phyloP scores from a whole-genome alignment of 2,113 vertebrate genomes.

The Amblyornis subalaris region DNA sequence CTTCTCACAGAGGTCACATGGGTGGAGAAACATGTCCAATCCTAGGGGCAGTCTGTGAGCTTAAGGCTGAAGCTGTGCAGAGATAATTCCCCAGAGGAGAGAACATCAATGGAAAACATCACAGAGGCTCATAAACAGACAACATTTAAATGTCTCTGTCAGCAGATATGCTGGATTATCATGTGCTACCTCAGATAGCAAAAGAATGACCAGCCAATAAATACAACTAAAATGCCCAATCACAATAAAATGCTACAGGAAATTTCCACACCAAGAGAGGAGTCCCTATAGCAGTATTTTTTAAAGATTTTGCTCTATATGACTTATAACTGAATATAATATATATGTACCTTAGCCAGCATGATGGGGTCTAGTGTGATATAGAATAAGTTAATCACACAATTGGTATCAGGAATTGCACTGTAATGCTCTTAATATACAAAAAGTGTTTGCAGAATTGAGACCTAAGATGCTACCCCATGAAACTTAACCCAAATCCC shows the following conservation, averaged over 20 bases:
- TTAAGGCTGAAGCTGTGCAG: not conserved
- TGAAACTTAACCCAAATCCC: not conserved
- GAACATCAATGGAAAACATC: not conserved
- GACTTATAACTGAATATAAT: not conserved
- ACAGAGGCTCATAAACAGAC: not conserved
- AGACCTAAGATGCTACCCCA: not conserved
- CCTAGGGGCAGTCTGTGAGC: conserved; percentile 2
- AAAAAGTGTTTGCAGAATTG: not conserved
- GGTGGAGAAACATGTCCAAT: not conserved
- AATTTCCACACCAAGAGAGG: not conserved
- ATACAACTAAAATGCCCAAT: not conserved
- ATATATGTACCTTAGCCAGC: not conserved
- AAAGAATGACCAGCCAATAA: not conserved
- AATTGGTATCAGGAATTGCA: not conserved
- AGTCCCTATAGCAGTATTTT: not conserved
- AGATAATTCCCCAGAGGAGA: not conserved
- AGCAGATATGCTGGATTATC: not conserved
- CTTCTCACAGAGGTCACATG: conserved; percentile 29
- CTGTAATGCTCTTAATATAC: not conserved
- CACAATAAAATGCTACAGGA: not conserved
- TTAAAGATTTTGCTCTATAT: not conserved
- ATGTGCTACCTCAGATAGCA: not conserved
- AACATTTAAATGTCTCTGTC: not conserved
- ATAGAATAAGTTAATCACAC: not conserved
- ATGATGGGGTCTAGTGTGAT: not conserved